Base-by-base conservation (phyloP, 2,797 vertebrate species). In the Champsocephalus gunnari region DNA sequence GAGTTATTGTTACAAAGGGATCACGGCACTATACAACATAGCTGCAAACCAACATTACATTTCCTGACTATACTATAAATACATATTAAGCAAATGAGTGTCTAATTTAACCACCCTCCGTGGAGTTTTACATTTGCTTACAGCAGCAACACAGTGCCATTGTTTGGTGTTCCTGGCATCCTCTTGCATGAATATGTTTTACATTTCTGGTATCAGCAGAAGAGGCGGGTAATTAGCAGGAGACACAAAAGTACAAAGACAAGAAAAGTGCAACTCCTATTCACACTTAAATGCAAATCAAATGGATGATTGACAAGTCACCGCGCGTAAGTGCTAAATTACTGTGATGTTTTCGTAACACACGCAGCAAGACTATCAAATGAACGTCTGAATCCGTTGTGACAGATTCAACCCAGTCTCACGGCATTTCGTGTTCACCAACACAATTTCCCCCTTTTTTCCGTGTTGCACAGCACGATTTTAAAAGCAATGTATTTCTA, bases 221-320 rank as follows among this genome's bases (percentile, higher is more conserved):
- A 21, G 65, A 77, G 44, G 21, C 9, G 68, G n/a, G 19, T 85
- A 84, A 90, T 90, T 87, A 89, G 69, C 80, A 73, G 47, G 19
- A 83, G 28, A 63, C 38, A 66, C 71, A 57, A 56, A 47, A 21
- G 55, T 83, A 84, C 65, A 87, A 79, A 54, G 58, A 54, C 24
- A 48, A 67, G 14, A 61, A 60, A 77, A 70, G 49, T 17, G 1
- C 38, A 19, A 61, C 88, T 82, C 85, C 89, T 59, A 86, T 84
- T 79, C 74, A 74, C 71, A 78, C 60, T 65, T 80, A 56, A 75
- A 17, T 24, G 38, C 48, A 75, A 80, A 54, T 82, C 67, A 71
- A 81, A 82, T 21, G 55, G 66, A 86, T 68, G 88, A 91, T 57
- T 84, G 87, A 90, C 84, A 80, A 41, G 71, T 58, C 47, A 67